These are phyloP conservation scores for Daubentonia madagascariensis DNA, from an alignment of 2,113 vertebrate species.

Conservation along the genomic window DNA sequence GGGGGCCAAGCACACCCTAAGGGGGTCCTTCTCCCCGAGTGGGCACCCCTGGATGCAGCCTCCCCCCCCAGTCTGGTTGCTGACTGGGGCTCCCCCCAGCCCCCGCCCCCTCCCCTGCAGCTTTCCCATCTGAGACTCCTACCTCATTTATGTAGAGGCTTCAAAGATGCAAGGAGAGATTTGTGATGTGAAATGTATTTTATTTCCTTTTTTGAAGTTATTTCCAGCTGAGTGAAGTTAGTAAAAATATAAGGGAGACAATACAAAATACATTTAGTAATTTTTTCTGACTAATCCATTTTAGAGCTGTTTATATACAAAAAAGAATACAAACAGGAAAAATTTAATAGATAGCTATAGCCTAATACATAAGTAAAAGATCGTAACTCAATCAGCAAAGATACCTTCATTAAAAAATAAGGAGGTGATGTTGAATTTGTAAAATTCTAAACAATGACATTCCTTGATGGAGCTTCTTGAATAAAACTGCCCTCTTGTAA, in stretches of 20 bases:
- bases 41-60: no score
- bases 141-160: background rate
- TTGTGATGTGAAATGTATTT: background rate
- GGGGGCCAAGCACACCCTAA: no score
- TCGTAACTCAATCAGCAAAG: background rate
- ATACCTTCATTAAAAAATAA: accelerated
- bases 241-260: slow-evolving; percentile 28
- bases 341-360: background rate
- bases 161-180: background rate
- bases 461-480: accelerated
- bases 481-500: accelerated
- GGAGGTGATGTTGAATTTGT: background rate
- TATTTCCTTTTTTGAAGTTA: background rate
- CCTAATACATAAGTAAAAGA: background rate
- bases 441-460: background rate
- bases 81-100: background rate
- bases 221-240: background rate
- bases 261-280: background rate
- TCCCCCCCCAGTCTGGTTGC: no score
- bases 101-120: background rate
- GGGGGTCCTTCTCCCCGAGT: no score
- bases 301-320: background rate
- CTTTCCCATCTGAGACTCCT: background rate
- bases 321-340: background rate
- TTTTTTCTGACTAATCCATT: background rate